Conservation (phyloP, 1,140 invertebrate genomes). For the Plodia interpunctella region DNA sequence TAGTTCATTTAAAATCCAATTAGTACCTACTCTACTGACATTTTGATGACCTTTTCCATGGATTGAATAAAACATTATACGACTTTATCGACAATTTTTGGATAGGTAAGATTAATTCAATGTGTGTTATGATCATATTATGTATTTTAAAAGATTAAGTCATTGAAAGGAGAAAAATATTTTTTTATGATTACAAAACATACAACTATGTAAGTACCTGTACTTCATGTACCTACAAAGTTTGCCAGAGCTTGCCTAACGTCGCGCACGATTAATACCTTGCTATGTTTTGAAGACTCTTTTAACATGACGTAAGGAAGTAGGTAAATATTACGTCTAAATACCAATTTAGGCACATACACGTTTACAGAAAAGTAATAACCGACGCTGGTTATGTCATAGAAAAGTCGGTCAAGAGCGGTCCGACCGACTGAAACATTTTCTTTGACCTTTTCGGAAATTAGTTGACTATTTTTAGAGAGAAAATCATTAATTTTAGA, state of each 20-base stretch:
- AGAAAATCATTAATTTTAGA: not conserved
- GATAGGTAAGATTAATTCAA: too few relatives aligned
- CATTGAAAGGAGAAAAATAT: too few relatives aligned
- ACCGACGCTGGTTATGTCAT: not conserved
- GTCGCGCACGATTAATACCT: not conserved
- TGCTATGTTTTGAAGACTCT: not conserved
- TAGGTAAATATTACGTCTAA: slow-evolving; percentile 2
- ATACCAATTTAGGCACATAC: not conserved
- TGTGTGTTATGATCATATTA: too few relatives aligned
- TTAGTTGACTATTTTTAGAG: not conserved
- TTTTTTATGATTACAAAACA: not conserved
- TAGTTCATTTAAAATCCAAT: slow-evolving; percentile 1
- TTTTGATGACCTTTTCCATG: not conserved
- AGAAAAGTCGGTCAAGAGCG: slow-evolving; percentile 3
- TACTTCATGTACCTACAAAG: not conserved
- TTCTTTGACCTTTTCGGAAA: not conserved
- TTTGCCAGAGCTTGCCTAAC: not conserved
- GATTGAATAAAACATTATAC: not conserved
- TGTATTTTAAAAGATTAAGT: too few relatives aligned
- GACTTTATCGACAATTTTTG: not conserved
- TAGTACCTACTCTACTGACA: not conserved
- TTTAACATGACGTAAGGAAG: not conserved
- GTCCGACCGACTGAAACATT: not conserved
- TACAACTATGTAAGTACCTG: not conserved
- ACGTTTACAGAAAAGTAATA: slow-evolving; percentile 2